Base-by-base conservation (phyloP, 2,888 invertebrate species). In the Tolmerus cingulatus region DNA sequence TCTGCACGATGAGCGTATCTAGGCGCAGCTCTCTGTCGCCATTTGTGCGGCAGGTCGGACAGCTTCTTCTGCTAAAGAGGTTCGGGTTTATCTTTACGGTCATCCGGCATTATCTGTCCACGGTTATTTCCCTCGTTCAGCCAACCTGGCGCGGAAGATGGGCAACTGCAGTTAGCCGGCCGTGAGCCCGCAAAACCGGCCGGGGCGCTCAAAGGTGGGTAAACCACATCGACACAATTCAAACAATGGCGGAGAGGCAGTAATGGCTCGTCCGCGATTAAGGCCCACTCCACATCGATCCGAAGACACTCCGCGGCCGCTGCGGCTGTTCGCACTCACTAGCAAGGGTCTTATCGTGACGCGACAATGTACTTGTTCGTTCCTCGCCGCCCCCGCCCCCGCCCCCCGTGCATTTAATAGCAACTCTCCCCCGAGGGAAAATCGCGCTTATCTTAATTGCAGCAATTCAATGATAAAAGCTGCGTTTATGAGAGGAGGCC, bases 401-500 rank as follows among this genome's bases (percentile, higher is more conserved):
- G 30, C 76, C 30, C 76, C 12, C 37, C 16, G n/a, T 14, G 37
- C 37, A 7, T 9, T 37, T 37, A 19, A 5, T 34, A 34, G 16
- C 5, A 16, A 37, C 1, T 77, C 77, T 77, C 37, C 19, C 77
- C 34, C 2, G 77, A 77, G 76, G 34, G 37, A 77, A 7, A 77
- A 77, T 40, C 19, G 43, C 46, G 79, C 51, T 79, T 79, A 79
- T 79, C 79, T 79, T 79, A 79, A 79, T 79, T 79, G 79, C 51
- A 79, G 79, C 79, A 79, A 79, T 79, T 46, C 23, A 79, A 79
- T 74, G 34, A 74, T 46, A 79, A 79, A 79, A 79, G 46, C 43
- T 43, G 30, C 51, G 79, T 79, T 79, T 46, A 79, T 27, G 79
- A 46, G 79, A 51, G 51, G n/a, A 51, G 51, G 74, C 74, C 27